Percentiles rank a stretch among this genome's conserved stretches.
These are phyloP conservation scores for Protonemura montana DNA, from an alignment of 2,888 invertebrate genomes.

Conservation along the genomic window DNA sequence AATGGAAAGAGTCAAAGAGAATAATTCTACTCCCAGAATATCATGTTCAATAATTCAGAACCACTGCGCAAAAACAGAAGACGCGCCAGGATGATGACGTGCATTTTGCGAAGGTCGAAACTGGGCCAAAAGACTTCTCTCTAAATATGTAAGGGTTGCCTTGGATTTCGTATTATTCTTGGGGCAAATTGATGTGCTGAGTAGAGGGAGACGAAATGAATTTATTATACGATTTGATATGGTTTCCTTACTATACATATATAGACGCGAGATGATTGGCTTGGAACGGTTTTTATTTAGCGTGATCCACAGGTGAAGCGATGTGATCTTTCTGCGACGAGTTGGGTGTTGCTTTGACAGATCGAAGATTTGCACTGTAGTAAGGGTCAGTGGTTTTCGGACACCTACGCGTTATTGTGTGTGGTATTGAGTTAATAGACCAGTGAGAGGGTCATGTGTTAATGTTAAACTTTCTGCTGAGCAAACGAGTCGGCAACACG, in stretches of 20 bases:
- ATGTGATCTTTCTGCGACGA: neutral
- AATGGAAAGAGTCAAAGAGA: neutral
- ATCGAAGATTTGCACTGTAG: neutral
- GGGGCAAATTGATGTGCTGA: neutral
- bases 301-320: neutral
- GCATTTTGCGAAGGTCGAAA: neutral
- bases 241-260: neutral
- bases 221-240: neutral
- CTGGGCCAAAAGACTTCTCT: neutral
- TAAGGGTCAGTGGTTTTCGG: too few species aligned
- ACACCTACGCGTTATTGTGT: too few species aligned
- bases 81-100: neutral
- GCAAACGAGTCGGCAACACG: too few species aligned
- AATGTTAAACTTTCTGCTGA: too few species aligned
- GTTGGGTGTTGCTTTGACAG: neutral
- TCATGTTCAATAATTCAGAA: neutral
- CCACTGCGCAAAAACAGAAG: slow-evolving; percentile 4
- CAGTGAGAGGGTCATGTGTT: too few species aligned
- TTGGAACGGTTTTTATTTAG: neutral
- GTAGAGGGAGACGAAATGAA: neutral
- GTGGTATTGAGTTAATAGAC: too few species aligned
- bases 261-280: neutral
- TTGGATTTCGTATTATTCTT: neutral
- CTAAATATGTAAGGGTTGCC: neutral
- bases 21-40: neutral